Conservation (phyloP, 2,888 invertebrate genomes). For the Lasioglossum oenotherae region DNA sequence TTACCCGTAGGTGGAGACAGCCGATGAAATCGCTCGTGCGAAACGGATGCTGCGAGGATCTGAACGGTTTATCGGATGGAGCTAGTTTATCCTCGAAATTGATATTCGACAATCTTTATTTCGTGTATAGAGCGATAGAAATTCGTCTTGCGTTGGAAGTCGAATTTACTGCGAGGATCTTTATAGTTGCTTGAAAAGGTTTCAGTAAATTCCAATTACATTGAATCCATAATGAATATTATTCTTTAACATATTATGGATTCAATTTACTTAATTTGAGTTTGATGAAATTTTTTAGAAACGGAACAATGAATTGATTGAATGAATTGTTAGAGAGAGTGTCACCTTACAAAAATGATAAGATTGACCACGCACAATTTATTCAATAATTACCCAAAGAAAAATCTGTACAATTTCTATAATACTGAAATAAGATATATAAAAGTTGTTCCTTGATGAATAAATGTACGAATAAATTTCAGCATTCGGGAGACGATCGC, state of each 20-base stretch:
- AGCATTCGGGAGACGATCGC: not conserved
- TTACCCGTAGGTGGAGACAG: slow-evolving; percentile 1
- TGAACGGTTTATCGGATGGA: not conserved
- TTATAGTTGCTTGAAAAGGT: not conserved
- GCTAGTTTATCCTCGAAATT: slow-evolving; percentile 4
- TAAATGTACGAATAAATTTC: not conserved
- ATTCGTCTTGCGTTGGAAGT: too few relatives aligned
- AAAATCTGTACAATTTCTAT: too few relatives aligned
- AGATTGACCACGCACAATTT: too few relatives aligned
- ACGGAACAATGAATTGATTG: too few relatives aligned
- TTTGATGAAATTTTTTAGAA: too few relatives aligned
- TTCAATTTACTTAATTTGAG: too few relatives aligned
- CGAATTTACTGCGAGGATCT: not conserved
- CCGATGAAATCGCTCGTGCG: slow-evolving; percentile 14
- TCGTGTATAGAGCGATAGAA: not conserved
- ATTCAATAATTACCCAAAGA: too few relatives aligned
- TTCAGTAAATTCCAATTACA: too few relatives aligned
- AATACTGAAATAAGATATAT: not conserved
- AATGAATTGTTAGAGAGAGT: too few relatives aligned
- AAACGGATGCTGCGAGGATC: slow-evolving; percentile 5
- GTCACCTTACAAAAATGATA: too few relatives aligned
- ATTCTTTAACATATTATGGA: too few relatives aligned
- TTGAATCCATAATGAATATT: too few relatives aligned
- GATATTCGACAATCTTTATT: not conserved
- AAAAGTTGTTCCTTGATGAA: not conserved